phyloP scores from a whole-genome alignment of 1,140 invertebrate species.

The Hermatobates lingyangjiaoensis region DNA sequence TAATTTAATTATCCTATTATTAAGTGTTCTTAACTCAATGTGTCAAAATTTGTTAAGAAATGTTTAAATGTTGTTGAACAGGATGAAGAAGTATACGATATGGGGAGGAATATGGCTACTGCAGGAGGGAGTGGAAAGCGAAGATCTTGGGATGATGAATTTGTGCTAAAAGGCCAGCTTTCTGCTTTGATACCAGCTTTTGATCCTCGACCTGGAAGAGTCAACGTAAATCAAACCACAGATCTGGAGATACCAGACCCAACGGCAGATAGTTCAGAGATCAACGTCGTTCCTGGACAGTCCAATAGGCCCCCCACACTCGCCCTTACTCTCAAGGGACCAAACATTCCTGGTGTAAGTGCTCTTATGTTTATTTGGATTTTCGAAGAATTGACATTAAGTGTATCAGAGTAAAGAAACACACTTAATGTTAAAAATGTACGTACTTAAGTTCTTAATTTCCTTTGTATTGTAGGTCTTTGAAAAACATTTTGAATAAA shows the following conservation, averaged over 20 bases:
- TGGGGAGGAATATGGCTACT: slow-evolving; percentile 2
- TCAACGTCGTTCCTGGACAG: neutral
- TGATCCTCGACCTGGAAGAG: slow-evolving; percentile 90
- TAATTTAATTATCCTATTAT: too few relatives aligned
- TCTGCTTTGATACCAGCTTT: slow-evolving; percentile 94
- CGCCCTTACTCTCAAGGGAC: slow-evolving; percentile 47
- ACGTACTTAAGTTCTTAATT: too few relatives aligned
- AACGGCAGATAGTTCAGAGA: slow-evolving; percentile 25
- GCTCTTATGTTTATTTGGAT: too few relatives aligned
- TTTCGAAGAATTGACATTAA: too few relatives aligned
- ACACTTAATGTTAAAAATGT: too few relatives aligned
- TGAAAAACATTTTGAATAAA: too few relatives aligned
- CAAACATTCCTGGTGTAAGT: slow-evolving; percentile 49
- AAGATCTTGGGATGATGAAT: slow-evolving; percentile 94
- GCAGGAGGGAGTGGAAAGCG: slow-evolving; percentile 29
- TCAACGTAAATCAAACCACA: slow-evolving; percentile 90
- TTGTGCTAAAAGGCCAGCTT: slow-evolving; percentile 87
- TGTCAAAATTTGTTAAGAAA: too few relatives aligned
- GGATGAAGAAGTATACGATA: slow-evolving; percentile 61
- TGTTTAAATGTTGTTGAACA: too few relatives aligned
- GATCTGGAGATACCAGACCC: slow-evolving; percentile 83
- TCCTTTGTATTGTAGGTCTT: too few relatives aligned
- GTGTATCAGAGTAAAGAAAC: too few relatives aligned
- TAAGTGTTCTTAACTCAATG: too few relatives aligned
- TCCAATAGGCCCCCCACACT: slow-evolving; percentile 47